Base-by-base conservation (phyloP, 2,113 vertebrate species). In the Thalassoma bifasciatum region DNA sequence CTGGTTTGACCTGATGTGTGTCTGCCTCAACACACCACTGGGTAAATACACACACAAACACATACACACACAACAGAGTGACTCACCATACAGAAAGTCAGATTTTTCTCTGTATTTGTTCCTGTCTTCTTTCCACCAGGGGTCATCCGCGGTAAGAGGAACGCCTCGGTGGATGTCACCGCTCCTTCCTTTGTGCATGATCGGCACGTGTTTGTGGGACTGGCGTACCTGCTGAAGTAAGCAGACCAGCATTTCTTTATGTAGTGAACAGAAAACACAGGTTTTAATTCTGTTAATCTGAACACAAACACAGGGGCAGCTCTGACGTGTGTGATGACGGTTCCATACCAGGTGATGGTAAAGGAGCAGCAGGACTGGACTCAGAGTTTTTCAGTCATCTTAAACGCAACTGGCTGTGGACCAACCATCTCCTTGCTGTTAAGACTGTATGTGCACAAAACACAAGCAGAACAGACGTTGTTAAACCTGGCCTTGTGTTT, bases 371-470 rank as follows among this genome's bases (percentile, higher is more conserved):
- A 1, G 98, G 98, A 1, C 91, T 99, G 16, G 94, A 99, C 86
- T 99, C 97, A 10, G 96, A 95, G 36, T 98, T 99, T 81, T 99
- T 96, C 5, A 92, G 90, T 24, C 98, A 99, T 78, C 90, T 99
- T 7, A 99, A 98, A 83, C 95, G 98, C 26, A 99, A 99, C 64
- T 99, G 98, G 98, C 90, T 97, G 68, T 99, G 98, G 98, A 98
- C 96, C 57, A 97, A 93, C 84, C 96, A 96, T 50, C 94, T 98
- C 10, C 94, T 98, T 16, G 83, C 93, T 42, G 74, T 84, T 22
- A 95, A 82, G 75, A 92, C 88, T 86, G 97, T 99, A 61, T 0
- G 65, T 16, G 11, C 5, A 0, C 11, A 51, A 0, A 52, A 37
- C 3, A 8, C 6, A 40, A 17, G 6, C 16, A 53, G 22, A 56